Base-by-base conservation (phyloP, 2,888 invertebrate species). In the Drosophila sordidula region DNA sequence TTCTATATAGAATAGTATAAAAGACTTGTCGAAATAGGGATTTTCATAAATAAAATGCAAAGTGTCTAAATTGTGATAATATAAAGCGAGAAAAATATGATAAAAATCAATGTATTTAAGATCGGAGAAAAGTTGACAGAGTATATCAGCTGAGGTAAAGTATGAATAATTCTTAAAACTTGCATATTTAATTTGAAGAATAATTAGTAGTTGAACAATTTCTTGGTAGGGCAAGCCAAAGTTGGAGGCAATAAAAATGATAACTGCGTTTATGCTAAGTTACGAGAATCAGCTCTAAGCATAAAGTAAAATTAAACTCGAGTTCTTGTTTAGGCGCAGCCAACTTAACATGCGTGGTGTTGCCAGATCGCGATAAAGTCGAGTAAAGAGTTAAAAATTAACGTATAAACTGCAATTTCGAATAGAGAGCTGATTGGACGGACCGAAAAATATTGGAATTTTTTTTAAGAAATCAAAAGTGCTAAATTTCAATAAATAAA, bases 211-310 rank as follows among this genome's bases (percentile, higher is more conserved):
- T n/a, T 36, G 26, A 58, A 71, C 42, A 41, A 41, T 34, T 64
- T 57, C 18, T 34, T 49, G 26, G 26, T 34, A 16, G 22, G 73
- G 68, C 71, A 71, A 71, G 68, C 25, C 41, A 32, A 34, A 46
- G 44, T 44, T 45, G 8, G 11, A 52, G 67, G 61, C 67, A 72
- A 56, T 52, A 18, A 12, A 34, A 1, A 11, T 5, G 44, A 68
- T 56, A 29, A 57, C 52, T 38, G 45, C 41, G 41, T 41, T 62
- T 57, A 54, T 49, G 47, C 67, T 36, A 47, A 34, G 26, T 25
- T 9, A 8, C n/a, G 18, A 49, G 44, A 14, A 63, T 29, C 22
- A 22, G n/a, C 26, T 9, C 0, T 18, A 16, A n/a, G 25, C 9
- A 9, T 25, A 12, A 32, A 32, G 9, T 26, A n/a, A 16, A 32